Evolutionary conservation across 2,888 invertebrate genomes (phyloP), one percentile per base, ranked within the genome.

Genomic region (Clitarchus hookeri): DNA sequence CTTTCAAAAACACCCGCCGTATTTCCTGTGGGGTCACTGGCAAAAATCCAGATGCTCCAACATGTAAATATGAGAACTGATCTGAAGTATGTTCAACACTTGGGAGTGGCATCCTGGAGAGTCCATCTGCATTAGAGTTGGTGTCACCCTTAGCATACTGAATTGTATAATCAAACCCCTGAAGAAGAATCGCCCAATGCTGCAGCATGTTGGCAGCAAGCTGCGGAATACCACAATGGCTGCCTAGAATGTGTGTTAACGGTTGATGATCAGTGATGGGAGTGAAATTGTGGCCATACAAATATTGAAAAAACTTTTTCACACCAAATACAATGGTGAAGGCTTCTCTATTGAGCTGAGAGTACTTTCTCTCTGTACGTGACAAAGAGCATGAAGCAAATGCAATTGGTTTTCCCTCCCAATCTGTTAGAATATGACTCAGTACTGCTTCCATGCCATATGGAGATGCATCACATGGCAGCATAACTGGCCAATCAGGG

Each of bases 261-360:
- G 92, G 91, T 86, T n/a, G n/a, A n/a, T 91, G 90, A 88, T 92
- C 91, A 0, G 91, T 92, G 19, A 90, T 26, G 3, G 91, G 87
- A 0, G 87, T 89, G 83, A 91, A 89, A 11, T 84, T 26, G 12
- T 88, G 82, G 88, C n/a, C 89, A 84, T 85, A 89, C 3, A 90
- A 13, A 83, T 89, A 90, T 44, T 88, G 88, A 27, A 88, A 87
- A 44, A 89, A 89, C 12, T 86, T 84, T 84, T 88, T 23, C n/a
- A 90, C 88, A 13, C 89, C 89, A 85, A 89, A 90, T 54, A 89
- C 84, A 65, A 90, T 88, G 0, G 89, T 88, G 65, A 90, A 87
- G 4, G 89, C 89, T 87, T 90, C 89, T 54, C 88, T 87, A 83
- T 23, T 27, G 26, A 83, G 48, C 6, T 48, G 48, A 48, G 48